phyloP scores from a whole-genome alignment of 2,888 invertebrate species.

The Phasia obesa region DNA sequence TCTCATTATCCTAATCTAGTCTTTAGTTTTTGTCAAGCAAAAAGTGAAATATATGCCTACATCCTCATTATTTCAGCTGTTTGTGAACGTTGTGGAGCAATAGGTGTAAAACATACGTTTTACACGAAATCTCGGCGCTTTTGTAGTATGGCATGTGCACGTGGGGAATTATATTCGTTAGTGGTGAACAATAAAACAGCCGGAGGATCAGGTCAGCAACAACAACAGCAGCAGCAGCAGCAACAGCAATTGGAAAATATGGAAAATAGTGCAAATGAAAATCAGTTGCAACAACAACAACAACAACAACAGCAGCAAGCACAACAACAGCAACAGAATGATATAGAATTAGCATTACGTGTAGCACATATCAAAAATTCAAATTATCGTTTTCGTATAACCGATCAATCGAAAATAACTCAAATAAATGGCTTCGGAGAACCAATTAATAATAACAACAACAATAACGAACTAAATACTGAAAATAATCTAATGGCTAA shows the following conservation, averaged over 20 bases:
- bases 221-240: conserved; percentile 64
- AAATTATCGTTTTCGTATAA: conserved; percentile 82
- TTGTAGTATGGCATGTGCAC: conserved; percentile 91
- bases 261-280: conserved; percentile 61
- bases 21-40: background rate
- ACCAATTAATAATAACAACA: conserved; percentile 76
- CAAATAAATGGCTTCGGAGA: conserved; percentile 80
- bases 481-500: conserved; percentile 53
- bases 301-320: conserved; percentile 65
- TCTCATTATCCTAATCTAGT: background rate
- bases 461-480: conserved; percentile 28
- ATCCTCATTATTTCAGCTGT: conserved; percentile 85
- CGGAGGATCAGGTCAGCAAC: conserved; percentile 58
- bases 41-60: conserved; percentile 4
- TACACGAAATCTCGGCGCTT: conserved; percentile 91
- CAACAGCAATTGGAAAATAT: conserved; percentile 51
- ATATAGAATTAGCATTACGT: conserved; percentile 80
- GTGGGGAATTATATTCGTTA: conserved; percentile 83
- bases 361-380: conserved; percentile 81
- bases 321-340: conserved; percentile 75
- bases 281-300: conserved; percentile 53
- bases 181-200: conserved; percentile 79
- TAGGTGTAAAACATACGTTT: conserved; percentile 93
- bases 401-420: conserved; percentile 80
- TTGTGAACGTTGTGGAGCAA: conserved; percentile 92